Evolutionary conservation across 2,888 invertebrate genomes (phyloP).

Genomic region (Caenorhabditis uteleia): DNA sequence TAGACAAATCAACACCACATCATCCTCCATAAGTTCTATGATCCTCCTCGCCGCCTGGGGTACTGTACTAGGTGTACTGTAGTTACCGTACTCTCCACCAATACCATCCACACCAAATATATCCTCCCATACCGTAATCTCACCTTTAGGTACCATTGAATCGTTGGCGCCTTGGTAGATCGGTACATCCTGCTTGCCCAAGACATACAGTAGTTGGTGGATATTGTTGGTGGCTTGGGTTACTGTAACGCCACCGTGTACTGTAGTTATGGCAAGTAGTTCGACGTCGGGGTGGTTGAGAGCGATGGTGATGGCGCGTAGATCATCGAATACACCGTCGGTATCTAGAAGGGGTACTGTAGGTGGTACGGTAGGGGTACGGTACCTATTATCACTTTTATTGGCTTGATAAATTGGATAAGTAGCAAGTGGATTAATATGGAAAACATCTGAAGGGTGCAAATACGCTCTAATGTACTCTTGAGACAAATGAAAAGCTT

Average conservation of each 20-base stretch:
- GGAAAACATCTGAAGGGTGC: no score
- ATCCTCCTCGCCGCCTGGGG: not conserved
- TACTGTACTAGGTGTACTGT: not conserved
- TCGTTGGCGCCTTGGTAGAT: conserved; percentile 63
- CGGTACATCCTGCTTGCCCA: conserved; percentile 50
- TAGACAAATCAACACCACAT: no score
- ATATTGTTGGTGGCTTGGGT: conserved; percentile 63
- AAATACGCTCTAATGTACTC: no score
- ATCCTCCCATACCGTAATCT: conserved; percentile 41
- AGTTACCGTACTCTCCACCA: conserved; percentile 52
- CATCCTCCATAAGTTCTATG: no score
- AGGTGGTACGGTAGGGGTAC: no score
- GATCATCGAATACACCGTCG: conserved; percentile 63
- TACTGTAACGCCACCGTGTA: conserved; percentile 56
- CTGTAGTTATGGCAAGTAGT: conserved; percentile 56
- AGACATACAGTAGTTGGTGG: conserved; percentile 57
- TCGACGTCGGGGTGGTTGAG: conserved; percentile 24
- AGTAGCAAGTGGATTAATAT: no score
- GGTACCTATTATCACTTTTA: no score
- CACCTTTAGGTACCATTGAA: conserved; percentile 53
- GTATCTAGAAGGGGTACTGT: conserved; percentile 55
- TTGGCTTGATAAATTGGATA: no score
- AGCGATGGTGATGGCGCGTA: conserved; percentile 58
- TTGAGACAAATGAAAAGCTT: no score
- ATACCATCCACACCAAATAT: conserved; percentile 61